phyloP scores from a whole-genome alignment of 2,797 vertebrate species.

The Chaunax sp. region DNA sequence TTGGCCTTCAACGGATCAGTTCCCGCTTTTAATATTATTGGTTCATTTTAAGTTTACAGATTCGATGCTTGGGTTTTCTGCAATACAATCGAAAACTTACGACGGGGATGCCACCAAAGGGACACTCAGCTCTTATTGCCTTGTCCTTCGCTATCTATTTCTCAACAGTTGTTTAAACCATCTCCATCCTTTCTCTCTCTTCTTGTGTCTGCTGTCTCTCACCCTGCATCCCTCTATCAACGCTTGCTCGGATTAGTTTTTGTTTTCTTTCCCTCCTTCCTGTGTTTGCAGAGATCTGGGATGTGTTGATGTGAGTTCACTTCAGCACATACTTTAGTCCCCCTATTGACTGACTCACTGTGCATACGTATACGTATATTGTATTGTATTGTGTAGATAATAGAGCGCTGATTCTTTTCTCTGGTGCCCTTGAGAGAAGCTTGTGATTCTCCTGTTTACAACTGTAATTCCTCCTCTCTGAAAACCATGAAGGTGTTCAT shows the following conservation, averaged over 20 bases:
- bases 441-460: conserved; percentile 9
- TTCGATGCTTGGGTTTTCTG: conserved; percentile 54
- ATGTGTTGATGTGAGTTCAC: conserved; percentile 37
- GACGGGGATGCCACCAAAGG: conserved; percentile 46
- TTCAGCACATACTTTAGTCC: conserved; percentile 17
- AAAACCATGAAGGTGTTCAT: conserved; percentile 25
- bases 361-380: conserved; percentile 10
- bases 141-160: conserved; percentile 63
- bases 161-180: conserved; percentile 61
- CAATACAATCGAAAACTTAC: conserved; percentile 44
- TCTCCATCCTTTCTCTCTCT: conserved; percentile 43
- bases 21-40: conserved; percentile 29
- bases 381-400: background rate
- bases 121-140: conserved; percentile 51
- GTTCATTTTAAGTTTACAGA: conserved; percentile 53
- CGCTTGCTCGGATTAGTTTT: conserved; percentile 23
- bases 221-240: conserved; percentile 53
- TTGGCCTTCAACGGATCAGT: background rate
- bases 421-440: conserved; percentile 30
- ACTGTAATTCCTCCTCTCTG: conserved; percentile 7
- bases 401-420: conserved; percentile 13
- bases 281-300: conserved; percentile 39
- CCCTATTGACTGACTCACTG: conserved; percentile 16
- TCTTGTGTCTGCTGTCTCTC: conserved; percentile 59
- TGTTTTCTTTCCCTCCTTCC: conserved; percentile 36